phyloP scores from a whole-genome alignment of 2,888 invertebrate species.

The Phragmatobia fuliginosa region DNA sequence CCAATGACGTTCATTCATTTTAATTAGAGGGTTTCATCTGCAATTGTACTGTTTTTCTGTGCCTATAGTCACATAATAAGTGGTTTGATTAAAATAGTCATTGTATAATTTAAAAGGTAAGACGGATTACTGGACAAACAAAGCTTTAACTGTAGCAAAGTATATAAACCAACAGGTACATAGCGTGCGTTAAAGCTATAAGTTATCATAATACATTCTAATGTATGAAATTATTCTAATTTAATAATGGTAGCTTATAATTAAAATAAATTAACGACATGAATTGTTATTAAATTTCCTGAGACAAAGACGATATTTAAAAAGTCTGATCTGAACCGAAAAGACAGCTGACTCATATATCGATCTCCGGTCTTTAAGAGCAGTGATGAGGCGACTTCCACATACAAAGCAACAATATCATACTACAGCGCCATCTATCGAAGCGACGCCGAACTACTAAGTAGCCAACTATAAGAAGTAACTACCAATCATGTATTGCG shows the following conservation, averaged over 20 bases:
- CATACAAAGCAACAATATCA: too few species aligned
- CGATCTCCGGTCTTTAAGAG: too few species aligned
- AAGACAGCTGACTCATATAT: too few species aligned
- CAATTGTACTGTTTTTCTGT: neutral
- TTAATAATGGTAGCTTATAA: neutral
- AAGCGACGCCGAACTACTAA: too few species aligned
- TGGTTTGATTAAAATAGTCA: neutral
- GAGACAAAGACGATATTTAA: neutral
- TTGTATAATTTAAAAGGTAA: neutral
- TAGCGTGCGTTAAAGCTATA: neutral
- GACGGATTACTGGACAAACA: neutral
- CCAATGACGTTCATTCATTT: constrained; percentile 1
- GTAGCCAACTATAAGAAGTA: too few species aligned
- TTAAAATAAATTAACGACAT: neutral
- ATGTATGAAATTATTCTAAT: constrained; percentile 1
- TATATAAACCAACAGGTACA: neutral
- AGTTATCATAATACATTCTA: neutral
- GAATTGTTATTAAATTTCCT: neutral
- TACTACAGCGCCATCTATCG: too few species aligned
- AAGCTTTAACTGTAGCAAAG: neutral
- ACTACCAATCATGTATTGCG: too few species aligned
- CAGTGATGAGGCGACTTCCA: too few species aligned
- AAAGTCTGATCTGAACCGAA: too few species aligned
- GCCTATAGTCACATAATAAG: neutral
- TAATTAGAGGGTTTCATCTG: neutral